Percentiles rank a stretch among this genome's conserved stretches.
Conservation (phyloP, 2,113 vertebrate species). For the Heteronetta atricapilla region DNA sequence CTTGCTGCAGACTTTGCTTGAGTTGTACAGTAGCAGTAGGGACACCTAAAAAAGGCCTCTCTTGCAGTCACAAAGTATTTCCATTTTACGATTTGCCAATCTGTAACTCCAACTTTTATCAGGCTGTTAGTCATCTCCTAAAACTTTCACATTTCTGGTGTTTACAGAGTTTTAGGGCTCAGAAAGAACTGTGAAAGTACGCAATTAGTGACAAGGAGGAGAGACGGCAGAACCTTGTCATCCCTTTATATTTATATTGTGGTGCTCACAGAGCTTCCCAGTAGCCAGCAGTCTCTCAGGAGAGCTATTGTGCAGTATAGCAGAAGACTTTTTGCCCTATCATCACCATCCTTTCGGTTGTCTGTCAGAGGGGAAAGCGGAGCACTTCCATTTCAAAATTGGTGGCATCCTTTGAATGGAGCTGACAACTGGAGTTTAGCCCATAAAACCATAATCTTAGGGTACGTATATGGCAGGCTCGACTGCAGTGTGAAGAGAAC, state of each 20-base stretch:
- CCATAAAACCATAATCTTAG: neutral
- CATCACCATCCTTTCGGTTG: neutral
- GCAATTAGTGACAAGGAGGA: constrained; percentile 40
- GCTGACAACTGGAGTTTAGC: neutral
- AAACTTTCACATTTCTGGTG: constrained; percentile 46
- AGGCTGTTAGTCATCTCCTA: constrained; percentile 38
- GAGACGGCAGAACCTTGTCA: constrained; percentile 15
- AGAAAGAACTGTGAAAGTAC: constrained; percentile 28
- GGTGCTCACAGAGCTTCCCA: neutral
- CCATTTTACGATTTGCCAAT: constrained; percentile 26
- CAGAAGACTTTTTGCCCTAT: neutral
- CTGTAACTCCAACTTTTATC: constrained; percentile 23
- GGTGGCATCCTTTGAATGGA: neutral
- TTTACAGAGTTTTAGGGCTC: constrained; percentile 42
- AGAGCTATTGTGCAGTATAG: neutral
- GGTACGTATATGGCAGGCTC: neutral
- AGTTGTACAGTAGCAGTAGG: fast-evolving
- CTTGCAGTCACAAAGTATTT: neutral
- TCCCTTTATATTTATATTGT: constrained; percentile 1
- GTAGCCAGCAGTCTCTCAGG: neutral
- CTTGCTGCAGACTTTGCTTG: neutral
- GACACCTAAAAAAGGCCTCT: neutral
- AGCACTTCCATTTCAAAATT: neutral
- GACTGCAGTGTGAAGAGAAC: neutral
- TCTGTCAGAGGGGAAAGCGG: neutral